These are phyloP conservation scores for Crossocerus cetratus DNA, from an alignment of 2,888 invertebrate genomes.

Conservation along the genomic window DNA sequence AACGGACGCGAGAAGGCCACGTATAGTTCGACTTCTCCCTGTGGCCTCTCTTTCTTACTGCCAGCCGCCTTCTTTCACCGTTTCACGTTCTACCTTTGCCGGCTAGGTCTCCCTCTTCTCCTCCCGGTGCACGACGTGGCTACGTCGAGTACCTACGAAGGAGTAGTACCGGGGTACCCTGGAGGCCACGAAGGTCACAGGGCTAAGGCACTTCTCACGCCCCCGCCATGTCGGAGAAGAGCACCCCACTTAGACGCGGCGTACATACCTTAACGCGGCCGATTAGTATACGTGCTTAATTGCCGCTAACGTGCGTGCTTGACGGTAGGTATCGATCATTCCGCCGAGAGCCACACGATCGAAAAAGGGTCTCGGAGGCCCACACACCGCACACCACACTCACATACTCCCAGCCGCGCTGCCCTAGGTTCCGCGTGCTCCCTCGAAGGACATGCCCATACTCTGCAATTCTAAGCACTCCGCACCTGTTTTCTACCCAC, in stretches of 20 bases:
- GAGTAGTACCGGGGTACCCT: conserved; percentile 63
- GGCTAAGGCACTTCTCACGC: conserved; percentile 77
- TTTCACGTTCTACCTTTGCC: conserved; percentile 12
- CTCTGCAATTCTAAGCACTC: not conserved
- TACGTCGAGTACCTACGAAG: conserved; percentile 64
- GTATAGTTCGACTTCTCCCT: conserved; percentile 29
- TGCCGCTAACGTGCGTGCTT: conserved; percentile 72
- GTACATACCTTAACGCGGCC: conserved; percentile 71
- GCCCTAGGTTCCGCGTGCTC: not conserved
- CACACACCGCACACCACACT: not conserved
- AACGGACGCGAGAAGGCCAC: conserved; percentile 48
- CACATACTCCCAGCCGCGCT: not conserved
- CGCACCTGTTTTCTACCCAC: too few species aligned
- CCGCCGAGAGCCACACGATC: conserved; percentile 13
- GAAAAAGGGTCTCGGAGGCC: not conserved
- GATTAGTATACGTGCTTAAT: conserved; percentile 76
- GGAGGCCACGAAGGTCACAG: conserved; percentile 74
- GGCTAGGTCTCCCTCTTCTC: conserved; percentile 15
- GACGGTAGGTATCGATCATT: conserved; percentile 72
- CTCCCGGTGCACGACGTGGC: conserved; percentile 56
- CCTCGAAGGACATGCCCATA: not conserved
- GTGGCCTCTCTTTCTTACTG: conserved; percentile 20
- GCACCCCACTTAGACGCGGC: conserved; percentile 74
- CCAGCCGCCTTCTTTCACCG: conserved; percentile 7
- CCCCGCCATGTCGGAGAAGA: conserved; percentile 72